Conservation (phyloP, 1,140 invertebrate species). For the Trinorchestia longiramus region DNA sequence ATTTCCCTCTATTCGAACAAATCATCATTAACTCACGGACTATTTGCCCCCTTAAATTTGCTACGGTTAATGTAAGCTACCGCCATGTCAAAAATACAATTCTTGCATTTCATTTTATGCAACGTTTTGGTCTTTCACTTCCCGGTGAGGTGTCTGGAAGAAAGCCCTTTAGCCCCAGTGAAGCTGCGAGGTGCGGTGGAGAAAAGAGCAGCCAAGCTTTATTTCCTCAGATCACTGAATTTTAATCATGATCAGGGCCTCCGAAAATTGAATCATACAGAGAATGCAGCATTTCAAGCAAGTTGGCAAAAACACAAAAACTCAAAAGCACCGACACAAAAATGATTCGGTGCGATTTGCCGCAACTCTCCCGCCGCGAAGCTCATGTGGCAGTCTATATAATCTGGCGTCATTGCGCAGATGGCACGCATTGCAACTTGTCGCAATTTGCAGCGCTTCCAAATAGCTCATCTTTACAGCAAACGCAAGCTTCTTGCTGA, state of each 20-base stretch:
- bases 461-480: conserved; percentile 30
- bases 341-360: too few relatives aligned
- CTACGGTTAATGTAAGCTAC: not conserved
- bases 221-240: too few relatives aligned
- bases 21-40: not conserved
- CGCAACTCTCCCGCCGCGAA: too few relatives aligned
- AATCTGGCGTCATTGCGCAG: too few relatives aligned
- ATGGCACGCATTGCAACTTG: not conserved
- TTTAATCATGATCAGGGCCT: too few relatives aligned
- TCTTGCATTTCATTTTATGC: not conserved
- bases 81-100: not conserved
- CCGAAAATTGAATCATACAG: too few relatives aligned
- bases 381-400: too few relatives aligned
- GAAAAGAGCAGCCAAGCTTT: too few relatives aligned
- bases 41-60: not conserved
- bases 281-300: too few relatives aligned
- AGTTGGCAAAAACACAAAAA: too few relatives aligned
- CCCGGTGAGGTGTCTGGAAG: not conserved
- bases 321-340: too few relatives aligned
- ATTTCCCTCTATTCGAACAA: not conserved
- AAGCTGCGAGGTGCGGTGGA: too few relatives aligned
- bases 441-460: not conserved
- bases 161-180: not conserved
- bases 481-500: not conserved
- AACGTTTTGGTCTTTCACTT: not conserved